Evolutionary conservation across 2,113 vertebrate species (phyloP).

Genomic region (Rhizomys pruinosus): DNA sequence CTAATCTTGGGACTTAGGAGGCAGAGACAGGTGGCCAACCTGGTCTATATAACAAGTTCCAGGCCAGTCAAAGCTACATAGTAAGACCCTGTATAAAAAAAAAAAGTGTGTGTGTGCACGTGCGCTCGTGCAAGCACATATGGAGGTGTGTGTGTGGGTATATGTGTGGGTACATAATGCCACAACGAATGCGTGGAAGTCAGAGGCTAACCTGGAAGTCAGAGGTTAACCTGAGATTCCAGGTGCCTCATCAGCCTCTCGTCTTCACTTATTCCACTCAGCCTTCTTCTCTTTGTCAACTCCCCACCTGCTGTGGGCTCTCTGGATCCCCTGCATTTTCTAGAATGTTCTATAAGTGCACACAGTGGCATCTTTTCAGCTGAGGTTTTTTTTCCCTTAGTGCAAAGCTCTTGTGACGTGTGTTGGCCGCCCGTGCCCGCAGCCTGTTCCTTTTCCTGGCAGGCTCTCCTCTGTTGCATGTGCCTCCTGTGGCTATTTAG

Average conservation of each 20-base stretch:
- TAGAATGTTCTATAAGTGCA: not conserved
- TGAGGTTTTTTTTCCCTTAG: not conserved
- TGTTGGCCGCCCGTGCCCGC: accelerated
- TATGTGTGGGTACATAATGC: no score
- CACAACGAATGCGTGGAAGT: no score
- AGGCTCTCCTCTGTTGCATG: accelerated
- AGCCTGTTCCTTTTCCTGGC: not conserved
- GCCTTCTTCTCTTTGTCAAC: no score
- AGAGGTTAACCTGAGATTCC: no score
- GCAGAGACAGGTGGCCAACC: not conserved
- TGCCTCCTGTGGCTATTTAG: no score
- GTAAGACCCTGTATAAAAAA: not conserved
- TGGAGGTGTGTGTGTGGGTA: no score
- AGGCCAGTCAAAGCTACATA: not conserved
- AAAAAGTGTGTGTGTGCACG: no score
- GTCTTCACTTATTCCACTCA: no score
- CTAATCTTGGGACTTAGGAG: not conserved
- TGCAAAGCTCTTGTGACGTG: no score
- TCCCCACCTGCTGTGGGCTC: not conserved
- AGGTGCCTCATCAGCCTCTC: no score
- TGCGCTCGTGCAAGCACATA: no score
- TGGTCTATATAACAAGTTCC: not conserved
- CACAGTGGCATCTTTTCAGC: accelerated
- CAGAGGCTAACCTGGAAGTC: no score
- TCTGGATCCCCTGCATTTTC: not conserved